These are phyloP conservation scores for Camelus dromedarius DNA, from an alignment of 2,113 vertebrate genomes.

Conservation along the genomic window DNA sequence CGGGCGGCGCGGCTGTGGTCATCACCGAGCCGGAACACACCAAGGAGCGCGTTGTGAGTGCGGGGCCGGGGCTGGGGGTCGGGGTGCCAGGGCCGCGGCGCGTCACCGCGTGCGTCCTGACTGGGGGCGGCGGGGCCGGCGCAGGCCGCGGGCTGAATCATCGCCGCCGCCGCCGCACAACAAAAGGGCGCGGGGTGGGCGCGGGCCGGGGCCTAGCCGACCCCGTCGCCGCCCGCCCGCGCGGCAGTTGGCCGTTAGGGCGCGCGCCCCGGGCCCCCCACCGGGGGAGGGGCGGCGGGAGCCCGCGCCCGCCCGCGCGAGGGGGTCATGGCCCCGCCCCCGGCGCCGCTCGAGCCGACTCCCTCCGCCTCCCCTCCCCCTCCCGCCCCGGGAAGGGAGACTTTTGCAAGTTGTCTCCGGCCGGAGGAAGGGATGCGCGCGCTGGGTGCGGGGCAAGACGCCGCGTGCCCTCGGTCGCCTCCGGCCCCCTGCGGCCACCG, in stretches of 20 bases:
- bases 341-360: slow-evolving; percentile 61
- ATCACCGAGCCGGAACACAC: slow-evolving; percentile 92
- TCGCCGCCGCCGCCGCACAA: slow-evolving; percentile 11
- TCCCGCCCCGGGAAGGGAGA: slow-evolving; percentile 43
- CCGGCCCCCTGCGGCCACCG: rapidly evolving
- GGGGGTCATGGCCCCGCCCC: slow-evolving; percentile 81
- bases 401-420: slow-evolving; percentile 47
- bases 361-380: slow-evolving; percentile 52
- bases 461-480: background rate
- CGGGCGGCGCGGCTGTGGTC: slow-evolving; percentile 75
- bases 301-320: slow-evolving; percentile 42
- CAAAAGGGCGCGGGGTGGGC: slow-evolving; percentile 59
- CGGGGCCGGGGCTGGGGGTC: background rate
- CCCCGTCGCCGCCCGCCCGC: slow-evolving; percentile 13
- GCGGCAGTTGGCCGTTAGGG: slow-evolving; percentile 33
- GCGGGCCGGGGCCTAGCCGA: slow-evolving; percentile 18
- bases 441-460: background rate
- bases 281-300: slow-evolving; percentile 57
- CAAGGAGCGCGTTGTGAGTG: slow-evolving; percentile 93
- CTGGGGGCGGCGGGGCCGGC: background rate
- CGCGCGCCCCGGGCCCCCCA: background rate
- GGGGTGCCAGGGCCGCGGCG: slow-evolving; percentile 4
- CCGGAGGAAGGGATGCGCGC: background rate
- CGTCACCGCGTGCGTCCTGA: background rate
- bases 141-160: slow-evolving; percentile 74